Evolutionary conservation across 2,797 vertebrate species (phyloP), one percentile per base, ranked within the genome.

Genomic region (Loriculus beryllinus): DNA sequence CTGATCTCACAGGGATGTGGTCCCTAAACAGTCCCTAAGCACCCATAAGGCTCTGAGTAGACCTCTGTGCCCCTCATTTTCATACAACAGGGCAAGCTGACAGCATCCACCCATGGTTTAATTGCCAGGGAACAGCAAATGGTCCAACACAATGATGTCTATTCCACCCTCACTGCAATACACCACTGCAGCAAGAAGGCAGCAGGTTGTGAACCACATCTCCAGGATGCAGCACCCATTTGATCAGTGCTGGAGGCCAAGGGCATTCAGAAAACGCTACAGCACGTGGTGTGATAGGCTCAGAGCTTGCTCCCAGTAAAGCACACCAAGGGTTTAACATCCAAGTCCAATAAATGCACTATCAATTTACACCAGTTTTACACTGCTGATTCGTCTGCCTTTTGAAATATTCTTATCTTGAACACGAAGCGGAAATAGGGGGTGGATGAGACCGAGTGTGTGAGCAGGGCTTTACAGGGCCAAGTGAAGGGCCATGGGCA

Each of bases 181-280:
- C 0, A 0, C 4, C 1, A 1, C 22, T 2, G 0, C 28, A 78
- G 28, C 67, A 40, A 47, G 52, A 60, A 70, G 14, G 31, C 57
- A 67, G 60, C 43, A 79, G 71, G 25, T 8, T 48, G 12, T 5
- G 16, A 48, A 31, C 14, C 20, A 7, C 77, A 49, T 45, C 45
- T 45, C 40, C 86, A 75, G 77, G 25, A 78, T 43, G 35, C 63
- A 89, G 37, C 31, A 56, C 17, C 48, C 42, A 29, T 9, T 40
- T 54, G 3, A 42, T 19, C 37, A 37, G 18, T 1, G 5, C 0
- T 49, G 17, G 40, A 68, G 63, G 16, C 25, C 62, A 42, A 71
- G 42, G 33, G 26, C 33, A 8, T 15, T 59, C 63, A 33, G 28
- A 82, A 84, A 68, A 21, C 49, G 21, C 62, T 29, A 16, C 5